Base-by-base conservation (phyloP, 2,113 vertebrate species). In the Mesembrinibis cayennensis region DNA sequence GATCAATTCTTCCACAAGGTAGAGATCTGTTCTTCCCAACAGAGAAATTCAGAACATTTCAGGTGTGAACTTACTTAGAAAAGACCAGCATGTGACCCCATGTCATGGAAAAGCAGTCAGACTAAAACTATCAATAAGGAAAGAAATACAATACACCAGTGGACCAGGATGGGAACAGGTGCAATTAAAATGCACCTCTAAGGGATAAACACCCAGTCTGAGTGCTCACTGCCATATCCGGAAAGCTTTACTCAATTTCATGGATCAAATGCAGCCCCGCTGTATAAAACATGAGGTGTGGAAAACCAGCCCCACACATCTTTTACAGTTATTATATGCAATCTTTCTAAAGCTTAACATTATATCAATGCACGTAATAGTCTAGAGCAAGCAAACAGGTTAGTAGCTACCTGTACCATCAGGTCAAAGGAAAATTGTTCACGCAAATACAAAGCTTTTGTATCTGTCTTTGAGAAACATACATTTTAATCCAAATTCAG, bases 211-310 rank as follows among this genome's bases (percentile, higher is more conserved):
- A 13, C 13, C 16, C 45, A 8, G 29, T 61, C 9, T 50, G 53
- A 20, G 23, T 40, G 19, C 18, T 72, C 32, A 26, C 27, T 53
- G 36, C 40, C 3, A 0, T 34, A 22, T 26, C 29, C 5, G 1
- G 16, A 59, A 55, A 77, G 58, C 17, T 77, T 66, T 49, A 66
- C 27, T 53, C 19, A 34, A 42, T 12, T 44, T 17, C 9, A 30
- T 6, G 9, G 25, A 36, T 29, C 49, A 56, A 90, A 70, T 8
- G 14, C 10, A 63, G 17, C 4, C 23, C 49, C 29, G 42, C 4
- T 0, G 0, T 19, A n/a, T 13, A 34, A 36, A 72, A 55, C 9
- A 22, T 6, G 4, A 62, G 17, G 2, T 40, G 17, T 36, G 13
- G 61, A 56, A 55, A 55, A 62, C 9, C 10, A 45, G n/a, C 27